These are phyloP conservation scores for Schizopygopsis pylzovi DNA, from an alignment of 2,797 vertebrate genomes.

Conservation along the genomic window DNA sequence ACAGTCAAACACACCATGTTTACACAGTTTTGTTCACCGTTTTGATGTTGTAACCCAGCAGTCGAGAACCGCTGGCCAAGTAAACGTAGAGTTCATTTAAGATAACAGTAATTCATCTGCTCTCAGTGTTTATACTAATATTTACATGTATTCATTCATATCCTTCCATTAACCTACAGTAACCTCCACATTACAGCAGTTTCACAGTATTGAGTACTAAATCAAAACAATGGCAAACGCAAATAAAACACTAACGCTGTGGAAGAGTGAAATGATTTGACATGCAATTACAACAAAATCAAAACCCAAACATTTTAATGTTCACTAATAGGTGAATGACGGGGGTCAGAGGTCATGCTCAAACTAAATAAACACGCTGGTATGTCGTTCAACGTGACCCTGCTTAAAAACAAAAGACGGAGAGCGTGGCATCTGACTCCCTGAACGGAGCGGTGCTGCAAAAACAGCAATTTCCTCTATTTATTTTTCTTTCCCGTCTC, in stretches of 20 bases:
- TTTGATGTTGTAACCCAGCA: neutral
- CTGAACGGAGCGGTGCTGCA: slow-evolving; percentile 67
- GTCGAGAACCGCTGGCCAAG: neutral
- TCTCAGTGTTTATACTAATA: slow-evolving; percentile 40
- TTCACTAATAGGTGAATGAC: slow-evolving; percentile 44
- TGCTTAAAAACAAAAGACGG: slow-evolving; percentile 56
- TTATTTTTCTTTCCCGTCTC: slow-evolving; percentile 72
- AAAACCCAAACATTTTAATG: slow-evolving; percentile 57
- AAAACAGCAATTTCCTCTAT: slow-evolving; percentile 79
- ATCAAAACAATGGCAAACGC: slow-evolving; percentile 13
- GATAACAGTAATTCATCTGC: slow-evolving; percentile 45
- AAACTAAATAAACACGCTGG: slow-evolving; percentile 68
- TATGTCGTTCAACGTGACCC: slow-evolving; percentile 60
- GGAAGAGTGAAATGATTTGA: slow-evolving; percentile 35
- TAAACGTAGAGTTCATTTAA: slow-evolving; percentile 23
- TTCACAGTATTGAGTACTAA: slow-evolving; percentile 52
- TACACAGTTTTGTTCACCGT: neutral
- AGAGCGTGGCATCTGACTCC: slow-evolving; percentile 67
- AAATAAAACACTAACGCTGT: slow-evolving; percentile 19
- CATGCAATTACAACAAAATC: slow-evolving; percentile 35
- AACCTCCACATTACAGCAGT: slow-evolving; percentile 46
- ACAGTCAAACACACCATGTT: too few relatives aligned
- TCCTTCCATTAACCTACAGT: slow-evolving; percentile 61
- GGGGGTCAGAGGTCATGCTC: slow-evolving; percentile 59
- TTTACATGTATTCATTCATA: slow-evolving; percentile 60